These are phyloP conservation scores for Odontocerum albicorne DNA, from an alignment of 2,888 invertebrate species.

Conservation along the genomic window DNA sequence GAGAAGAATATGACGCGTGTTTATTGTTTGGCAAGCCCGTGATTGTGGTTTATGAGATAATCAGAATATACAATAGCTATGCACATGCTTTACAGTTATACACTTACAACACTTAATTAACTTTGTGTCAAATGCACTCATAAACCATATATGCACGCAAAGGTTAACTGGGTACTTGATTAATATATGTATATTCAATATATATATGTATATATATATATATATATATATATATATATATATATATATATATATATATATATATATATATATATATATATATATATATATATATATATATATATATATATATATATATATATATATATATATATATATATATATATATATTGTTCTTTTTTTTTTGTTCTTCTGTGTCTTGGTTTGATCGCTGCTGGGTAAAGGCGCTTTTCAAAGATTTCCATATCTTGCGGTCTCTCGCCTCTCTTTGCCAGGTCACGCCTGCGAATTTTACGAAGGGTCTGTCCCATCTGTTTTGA, in stretches of 20 bases:
- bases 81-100: not conserved
- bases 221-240: not conserved
- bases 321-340: not conserved
- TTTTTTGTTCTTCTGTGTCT: no score
- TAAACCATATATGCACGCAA: not conserved
- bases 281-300: not conserved
- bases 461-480: no score
- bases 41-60: slow-evolving; percentile 28
- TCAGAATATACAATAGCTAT: slow-evolving; percentile 7
- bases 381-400: no score
- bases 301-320: not conserved
- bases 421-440: no score
- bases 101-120: not conserved
- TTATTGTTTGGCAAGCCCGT: slow-evolving; percentile 23
- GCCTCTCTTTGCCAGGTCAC: no score
- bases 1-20: slow-evolving; percentile 19
- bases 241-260: not conserved
- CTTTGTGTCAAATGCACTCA: not conserved
- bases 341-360: not conserved
- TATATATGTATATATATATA: not conserved
- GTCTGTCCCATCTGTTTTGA: no score
- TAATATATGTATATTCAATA: not conserved
- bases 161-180: no score
- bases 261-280: not conserved
- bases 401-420: no score